Percentiles rank a stretch among this genome's conserved stretches.
phyloP scores from a whole-genome alignment of 2,888 invertebrate species.

The Pterostichus madidus region DNA sequence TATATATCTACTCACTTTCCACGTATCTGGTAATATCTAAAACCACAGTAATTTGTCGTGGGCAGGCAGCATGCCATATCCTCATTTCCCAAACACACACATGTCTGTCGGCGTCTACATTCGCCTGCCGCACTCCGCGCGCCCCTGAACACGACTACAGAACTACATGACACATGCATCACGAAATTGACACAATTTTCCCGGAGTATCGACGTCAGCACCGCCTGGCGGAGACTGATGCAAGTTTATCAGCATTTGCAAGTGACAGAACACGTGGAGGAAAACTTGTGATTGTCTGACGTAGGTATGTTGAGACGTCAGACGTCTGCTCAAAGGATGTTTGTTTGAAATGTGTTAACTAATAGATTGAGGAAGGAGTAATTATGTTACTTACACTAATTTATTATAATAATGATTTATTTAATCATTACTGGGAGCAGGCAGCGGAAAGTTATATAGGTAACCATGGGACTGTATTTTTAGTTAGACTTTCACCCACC shows the following conservation, averaged over 20 bases:
- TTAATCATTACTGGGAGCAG: too few relatives aligned
- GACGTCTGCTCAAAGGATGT: too few relatives aligned
- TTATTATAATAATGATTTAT: too few relatives aligned
- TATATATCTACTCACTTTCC: constrained; percentile 16
- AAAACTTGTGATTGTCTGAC: constrained; percentile 5
- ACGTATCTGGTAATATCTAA: background rate
- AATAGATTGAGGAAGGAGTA: too few relatives aligned
- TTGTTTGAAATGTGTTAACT: too few relatives aligned
- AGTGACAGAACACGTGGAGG: constrained; percentile 38
- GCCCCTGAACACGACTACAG: background rate
- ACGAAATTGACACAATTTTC: constrained; percentile 39
- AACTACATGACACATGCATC: constrained; percentile 13
- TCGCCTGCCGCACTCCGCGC: background rate
- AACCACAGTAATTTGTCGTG: constrained; percentile 23
- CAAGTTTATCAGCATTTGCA: constrained; percentile 51
- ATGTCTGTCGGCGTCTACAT: background rate
- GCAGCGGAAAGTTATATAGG: too few relatives aligned
- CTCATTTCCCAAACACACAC: constrained; percentile 33
- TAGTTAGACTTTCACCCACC: too few relatives aligned
- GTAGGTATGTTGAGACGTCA: background rate
- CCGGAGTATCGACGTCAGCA: constrained; percentile 24
- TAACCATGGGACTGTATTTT: too few relatives aligned
- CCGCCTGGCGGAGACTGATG: constrained; percentile 31
- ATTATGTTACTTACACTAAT: too few relatives aligned
- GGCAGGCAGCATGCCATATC: constrained; percentile 13